phyloP scores from a whole-genome alignment of 2,888 invertebrate species.

The Drosophila ustulata region DNA sequence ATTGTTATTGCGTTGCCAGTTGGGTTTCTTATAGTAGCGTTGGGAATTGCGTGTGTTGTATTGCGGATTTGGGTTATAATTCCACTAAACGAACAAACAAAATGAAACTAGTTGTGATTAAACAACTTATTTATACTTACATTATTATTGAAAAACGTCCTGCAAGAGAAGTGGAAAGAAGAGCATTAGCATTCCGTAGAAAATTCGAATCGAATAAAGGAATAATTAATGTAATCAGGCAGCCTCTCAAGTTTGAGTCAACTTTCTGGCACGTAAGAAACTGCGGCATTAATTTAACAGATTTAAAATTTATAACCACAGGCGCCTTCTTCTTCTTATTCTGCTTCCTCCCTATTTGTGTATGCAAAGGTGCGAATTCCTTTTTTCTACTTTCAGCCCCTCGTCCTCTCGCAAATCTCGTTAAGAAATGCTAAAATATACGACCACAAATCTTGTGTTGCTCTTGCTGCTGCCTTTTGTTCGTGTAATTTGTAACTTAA shows the following conservation, averaged over 20 bases:
- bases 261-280: constrained; percentile 67
- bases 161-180: constrained; percentile 43
- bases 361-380: constrained; percentile 80
- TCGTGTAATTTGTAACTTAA: constrained; percentile 72
- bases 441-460: constrained; percentile 78
- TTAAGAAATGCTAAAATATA: constrained; percentile 77
- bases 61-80: constrained; percentile 13
- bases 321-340: constrained; percentile 5
- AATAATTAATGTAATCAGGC: constrained; percentile 84
- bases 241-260: constrained; percentile 67
- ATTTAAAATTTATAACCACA: constrained; percentile 85
- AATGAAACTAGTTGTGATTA: not conserved
- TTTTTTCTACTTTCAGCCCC: constrained; percentile 46
- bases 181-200: constrained; percentile 6
- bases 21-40: constrained; percentile 9
- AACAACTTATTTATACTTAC: constrained; percentile 58
- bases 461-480: constrained; percentile 47
- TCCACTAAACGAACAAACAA: constrained; percentile 30
- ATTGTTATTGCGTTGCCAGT: constrained; percentile 15
- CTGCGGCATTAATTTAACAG: constrained; percentile 81
- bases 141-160: constrained; percentile 40
- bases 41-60: constrained; percentile 10
- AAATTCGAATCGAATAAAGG: constrained; percentile 62
- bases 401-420: constrained; percentile 58
- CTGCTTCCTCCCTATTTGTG: constrained; percentile 54